A percentile compares a stretch with the other conserved stretches of the same genome.
Evolutionary conservation across 2,113 vertebrate species (phyloP).

Genomic region (Rhynchomys soricoides): DNA sequence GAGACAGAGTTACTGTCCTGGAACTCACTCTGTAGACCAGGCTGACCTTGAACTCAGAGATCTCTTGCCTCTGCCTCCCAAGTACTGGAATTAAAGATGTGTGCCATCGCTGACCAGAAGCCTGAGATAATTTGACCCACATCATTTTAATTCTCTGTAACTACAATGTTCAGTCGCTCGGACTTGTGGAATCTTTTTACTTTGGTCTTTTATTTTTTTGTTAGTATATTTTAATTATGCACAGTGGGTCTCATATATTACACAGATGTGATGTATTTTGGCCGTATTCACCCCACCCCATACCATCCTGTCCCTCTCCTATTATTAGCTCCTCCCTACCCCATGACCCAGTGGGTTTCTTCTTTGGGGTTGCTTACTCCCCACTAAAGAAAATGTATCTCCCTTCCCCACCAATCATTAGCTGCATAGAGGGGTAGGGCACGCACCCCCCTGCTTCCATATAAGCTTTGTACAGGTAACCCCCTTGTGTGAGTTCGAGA

Average conservation of each 20-base stretch:
- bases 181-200: neutral
- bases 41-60: neutral
- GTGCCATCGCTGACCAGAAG: neutral
- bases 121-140: neutral
- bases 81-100: neutral
- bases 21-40: neutral
- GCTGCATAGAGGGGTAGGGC: neutral
- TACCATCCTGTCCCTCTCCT: neutral
- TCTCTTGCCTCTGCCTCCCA: neutral
- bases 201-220: neutral
- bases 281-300: neutral
- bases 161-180: neutral
- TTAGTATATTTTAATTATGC: neutral
- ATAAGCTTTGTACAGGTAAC: neutral
- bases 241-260: neutral
- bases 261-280: neutral
- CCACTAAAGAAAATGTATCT: neutral
- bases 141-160: neutral
- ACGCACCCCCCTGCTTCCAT: neutral
- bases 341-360: neutral
- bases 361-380: neutral
- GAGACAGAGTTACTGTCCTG: neutral
- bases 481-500: neutral
- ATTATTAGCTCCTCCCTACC: no score
- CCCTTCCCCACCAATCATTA: neutral